Conservation (phyloP, 2,888 invertebrate genomes). For the Drosophila multiciliata region DNA sequence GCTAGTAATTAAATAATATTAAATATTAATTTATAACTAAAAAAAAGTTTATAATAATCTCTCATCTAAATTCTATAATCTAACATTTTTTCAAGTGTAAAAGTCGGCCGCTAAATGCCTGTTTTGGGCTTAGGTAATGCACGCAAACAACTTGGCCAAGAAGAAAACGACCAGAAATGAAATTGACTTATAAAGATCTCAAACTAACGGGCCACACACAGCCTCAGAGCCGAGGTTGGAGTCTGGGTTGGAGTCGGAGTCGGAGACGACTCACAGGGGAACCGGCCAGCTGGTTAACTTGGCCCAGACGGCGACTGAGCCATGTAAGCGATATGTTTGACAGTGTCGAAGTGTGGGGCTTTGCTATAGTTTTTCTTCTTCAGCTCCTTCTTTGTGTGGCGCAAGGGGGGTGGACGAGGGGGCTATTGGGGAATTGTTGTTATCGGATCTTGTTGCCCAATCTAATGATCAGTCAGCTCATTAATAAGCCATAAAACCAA, state of each 20-base stretch:
- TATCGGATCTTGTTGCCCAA: constrained; percentile 50
- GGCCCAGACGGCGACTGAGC: constrained; percentile 43
- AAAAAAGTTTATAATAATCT: not conserved
- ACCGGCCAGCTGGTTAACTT: constrained; percentile 47
- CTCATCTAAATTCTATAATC: not conserved
- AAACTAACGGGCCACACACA: constrained; percentile 80
- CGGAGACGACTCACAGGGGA: constrained; percentile 53
- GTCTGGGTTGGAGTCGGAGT: not conserved
- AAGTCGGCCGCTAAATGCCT: not conserved
- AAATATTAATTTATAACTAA: not conserved
- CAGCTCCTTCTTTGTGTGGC: not conserved
- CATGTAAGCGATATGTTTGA: constrained; percentile 64
- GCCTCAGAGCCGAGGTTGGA: constrained; percentile 6
- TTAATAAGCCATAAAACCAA: constrained; percentile 81
- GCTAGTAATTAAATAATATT: not conserved
- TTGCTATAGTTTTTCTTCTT: constrained; percentile 37
- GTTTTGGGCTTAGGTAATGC: constrained; percentile 5
- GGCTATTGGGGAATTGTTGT: constrained; percentile 18
- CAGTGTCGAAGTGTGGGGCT: constrained; percentile 41
- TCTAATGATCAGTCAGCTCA: constrained; percentile 74
- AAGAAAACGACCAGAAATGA: constrained; percentile 27
- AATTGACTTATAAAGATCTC: constrained; percentile 81
- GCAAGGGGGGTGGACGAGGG: not conserved
- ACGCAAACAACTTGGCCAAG: constrained; percentile 18
- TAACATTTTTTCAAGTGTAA: constrained; percentile 2